Conservation (phyloP, 2,113 vertebrate genomes). For the Gorsachius goisagi region DNA sequence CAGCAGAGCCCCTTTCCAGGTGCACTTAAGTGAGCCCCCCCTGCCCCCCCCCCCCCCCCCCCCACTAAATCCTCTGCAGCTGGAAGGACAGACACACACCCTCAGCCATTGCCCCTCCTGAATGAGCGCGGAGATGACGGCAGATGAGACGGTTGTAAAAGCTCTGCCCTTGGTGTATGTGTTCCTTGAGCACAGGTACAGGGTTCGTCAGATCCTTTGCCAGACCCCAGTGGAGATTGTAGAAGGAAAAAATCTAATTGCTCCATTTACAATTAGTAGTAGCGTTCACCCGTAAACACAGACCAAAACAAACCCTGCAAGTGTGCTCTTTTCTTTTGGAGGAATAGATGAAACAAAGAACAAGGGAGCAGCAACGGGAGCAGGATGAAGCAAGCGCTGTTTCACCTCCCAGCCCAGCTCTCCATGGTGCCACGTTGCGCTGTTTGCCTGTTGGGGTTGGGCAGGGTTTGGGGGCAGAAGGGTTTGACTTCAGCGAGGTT, state of each 20-base stretch:
- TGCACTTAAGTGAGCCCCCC: constrained; percentile 17
- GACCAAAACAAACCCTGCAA: neutral
- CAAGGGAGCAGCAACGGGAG: neutral
- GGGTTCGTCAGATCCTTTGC: neutral
- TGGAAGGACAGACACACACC: neutral
- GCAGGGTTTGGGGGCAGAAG: neutral
- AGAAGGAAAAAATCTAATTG: constrained; percentile 29
- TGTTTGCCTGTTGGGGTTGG: neutral
- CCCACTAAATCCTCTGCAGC: constrained; percentile 30
- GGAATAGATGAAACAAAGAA: neutral
- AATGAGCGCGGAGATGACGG: neutral
- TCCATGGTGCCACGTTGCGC: neutral
- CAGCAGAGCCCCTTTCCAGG: neutral
- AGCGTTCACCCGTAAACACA: neutral
- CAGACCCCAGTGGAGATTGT: neutral
- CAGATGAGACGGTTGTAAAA: constrained; percentile 29
- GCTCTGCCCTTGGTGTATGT: neutral
- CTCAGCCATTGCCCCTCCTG: neutral
- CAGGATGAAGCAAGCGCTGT: neutral
- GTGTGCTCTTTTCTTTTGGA: neutral
- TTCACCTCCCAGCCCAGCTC: neutral
- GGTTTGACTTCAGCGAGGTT: neutral
- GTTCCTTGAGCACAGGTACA: neutral
- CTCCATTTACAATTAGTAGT: constrained; percentile 30
- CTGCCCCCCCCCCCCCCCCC: neutral